phyloP scores from a whole-genome alignment of 2,888 invertebrate genomes.

The Dicycla oo region DNA sequence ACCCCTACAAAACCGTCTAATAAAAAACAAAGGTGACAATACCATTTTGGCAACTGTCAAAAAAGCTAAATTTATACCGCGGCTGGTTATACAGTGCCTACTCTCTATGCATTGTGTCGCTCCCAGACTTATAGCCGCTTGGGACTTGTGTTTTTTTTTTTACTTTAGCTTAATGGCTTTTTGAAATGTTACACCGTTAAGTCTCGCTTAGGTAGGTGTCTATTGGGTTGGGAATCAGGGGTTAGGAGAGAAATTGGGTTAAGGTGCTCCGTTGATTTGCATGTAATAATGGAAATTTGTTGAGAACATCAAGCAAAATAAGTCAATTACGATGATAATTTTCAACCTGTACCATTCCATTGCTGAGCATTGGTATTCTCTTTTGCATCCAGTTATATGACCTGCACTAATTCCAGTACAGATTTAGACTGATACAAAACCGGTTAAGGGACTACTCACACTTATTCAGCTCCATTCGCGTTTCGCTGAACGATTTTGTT shows the following conservation, averaged over 20 bases:
- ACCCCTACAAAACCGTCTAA: constrained; percentile 23
- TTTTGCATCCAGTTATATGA: neutral
- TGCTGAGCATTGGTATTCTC: neutral
- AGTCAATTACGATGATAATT: neutral
- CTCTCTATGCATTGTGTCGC: constrained; percentile 63
- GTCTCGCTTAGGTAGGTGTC: constrained; percentile 36
- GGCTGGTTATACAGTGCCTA: constrained; percentile 41
- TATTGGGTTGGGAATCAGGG: constrained; percentile 47
- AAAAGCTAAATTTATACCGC: constrained; percentile 59
- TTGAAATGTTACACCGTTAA: constrained; percentile 51
- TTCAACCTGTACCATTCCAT: neutral
- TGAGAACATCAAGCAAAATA: neutral
- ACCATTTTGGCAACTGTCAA: constrained; percentile 63
- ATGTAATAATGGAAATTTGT: neutral
- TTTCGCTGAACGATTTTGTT: no score
- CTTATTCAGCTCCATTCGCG: no score
- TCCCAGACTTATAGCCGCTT: constrained; percentile 62
- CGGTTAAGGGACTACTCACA: no score
- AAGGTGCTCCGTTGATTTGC: neutral
- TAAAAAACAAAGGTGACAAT: constrained; percentile 59
- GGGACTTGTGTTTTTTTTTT: constrained; percentile 60
- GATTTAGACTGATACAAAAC: neutral
- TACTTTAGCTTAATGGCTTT: constrained; percentile 65
- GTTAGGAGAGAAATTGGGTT: neutral
- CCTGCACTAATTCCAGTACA: neutral